These are phyloP conservation scores for Leptinotarsa undecemlineata DNA, from an alignment of 1,140 invertebrate genomes.

Conservation along the genomic window DNA sequence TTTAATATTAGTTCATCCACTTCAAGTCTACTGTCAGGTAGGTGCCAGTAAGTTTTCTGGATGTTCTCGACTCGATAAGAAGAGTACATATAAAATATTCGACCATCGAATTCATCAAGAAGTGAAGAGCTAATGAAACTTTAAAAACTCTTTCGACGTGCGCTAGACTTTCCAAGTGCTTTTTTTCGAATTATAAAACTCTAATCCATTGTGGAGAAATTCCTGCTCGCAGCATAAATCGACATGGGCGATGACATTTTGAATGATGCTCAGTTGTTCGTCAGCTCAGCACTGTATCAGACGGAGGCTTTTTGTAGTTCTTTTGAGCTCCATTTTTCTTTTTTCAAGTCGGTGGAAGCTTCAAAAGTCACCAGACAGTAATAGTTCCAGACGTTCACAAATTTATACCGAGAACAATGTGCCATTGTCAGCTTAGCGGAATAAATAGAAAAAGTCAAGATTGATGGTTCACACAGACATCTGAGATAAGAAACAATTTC, in stretches of 20 bases:
- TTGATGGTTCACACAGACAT: background rate
- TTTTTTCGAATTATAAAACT: background rate
- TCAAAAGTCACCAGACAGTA: conserved; percentile 5
- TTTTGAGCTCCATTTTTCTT: background rate
- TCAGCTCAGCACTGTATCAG: conserved; percentile 5
- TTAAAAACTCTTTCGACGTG: background rate
- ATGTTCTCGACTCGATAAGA: too few species aligned
- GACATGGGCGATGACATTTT: background rate
- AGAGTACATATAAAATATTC: too few species aligned
- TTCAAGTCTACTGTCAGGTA: too few species aligned
- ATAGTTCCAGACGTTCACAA: conserved; percentile 4
- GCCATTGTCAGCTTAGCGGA: background rate
- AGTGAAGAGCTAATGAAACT: too few species aligned
- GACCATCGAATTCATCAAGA: too few species aligned
- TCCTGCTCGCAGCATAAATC: background rate
- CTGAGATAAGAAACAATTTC: background rate
- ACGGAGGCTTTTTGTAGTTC: background rate
- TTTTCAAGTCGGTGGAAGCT: background rate
- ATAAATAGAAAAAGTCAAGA: conserved; percentile 1
- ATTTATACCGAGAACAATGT: conserved; percentile 3
- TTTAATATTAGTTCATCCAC: too few species aligned
- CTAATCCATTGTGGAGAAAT: background rate
- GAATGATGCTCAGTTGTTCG: conserved; percentile 4
- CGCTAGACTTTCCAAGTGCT: background rate
- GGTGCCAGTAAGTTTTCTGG: too few species aligned